Conservation (phyloP, 2,797 vertebrate species). For the Schizopygopsis malacanthus region DNA sequence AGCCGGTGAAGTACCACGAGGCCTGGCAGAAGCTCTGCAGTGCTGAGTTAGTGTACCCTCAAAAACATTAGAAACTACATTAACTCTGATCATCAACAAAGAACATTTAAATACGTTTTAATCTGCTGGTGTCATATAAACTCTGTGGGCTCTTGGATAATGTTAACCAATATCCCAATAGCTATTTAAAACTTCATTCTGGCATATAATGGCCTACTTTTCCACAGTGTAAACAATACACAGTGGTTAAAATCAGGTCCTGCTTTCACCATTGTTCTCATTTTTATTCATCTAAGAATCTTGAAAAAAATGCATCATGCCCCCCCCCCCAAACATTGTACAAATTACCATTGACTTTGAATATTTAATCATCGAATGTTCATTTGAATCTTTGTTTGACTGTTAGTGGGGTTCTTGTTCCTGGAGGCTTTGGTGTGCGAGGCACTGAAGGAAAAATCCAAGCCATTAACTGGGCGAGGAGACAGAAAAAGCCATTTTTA, state of each 20-base stretch:
- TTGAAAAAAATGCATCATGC: neutral
- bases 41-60: slow-evolving; percentile 82
- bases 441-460: slow-evolving; percentile 97
- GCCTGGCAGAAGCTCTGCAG: slow-evolving; percentile 97
- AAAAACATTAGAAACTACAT: neutral
- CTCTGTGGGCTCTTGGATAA: neutral
- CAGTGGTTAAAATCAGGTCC: neutral
- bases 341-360: neutral
- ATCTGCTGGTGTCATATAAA: neutral
- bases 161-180: neutral
- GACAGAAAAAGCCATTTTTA: slow-evolving; percentile 93
- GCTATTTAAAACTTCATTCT: neutral
- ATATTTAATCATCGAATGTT: neutral
- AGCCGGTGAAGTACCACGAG: slow-evolving; percentile 93
- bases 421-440: slow-evolving; percentile 93
- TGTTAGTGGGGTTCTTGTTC: slow-evolving; percentile 90
- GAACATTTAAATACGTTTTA: neutral
- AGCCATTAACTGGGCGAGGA: slow-evolving; percentile 93
- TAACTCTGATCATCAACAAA: neutral
- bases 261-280: neutral
- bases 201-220: neutral
- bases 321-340: neutral
- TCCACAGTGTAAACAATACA: neutral
- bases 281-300: neutral
- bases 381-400: neutral